phyloP scores from a whole-genome alignment of 2,888 invertebrate species.

The Athrips mouffetella region DNA sequence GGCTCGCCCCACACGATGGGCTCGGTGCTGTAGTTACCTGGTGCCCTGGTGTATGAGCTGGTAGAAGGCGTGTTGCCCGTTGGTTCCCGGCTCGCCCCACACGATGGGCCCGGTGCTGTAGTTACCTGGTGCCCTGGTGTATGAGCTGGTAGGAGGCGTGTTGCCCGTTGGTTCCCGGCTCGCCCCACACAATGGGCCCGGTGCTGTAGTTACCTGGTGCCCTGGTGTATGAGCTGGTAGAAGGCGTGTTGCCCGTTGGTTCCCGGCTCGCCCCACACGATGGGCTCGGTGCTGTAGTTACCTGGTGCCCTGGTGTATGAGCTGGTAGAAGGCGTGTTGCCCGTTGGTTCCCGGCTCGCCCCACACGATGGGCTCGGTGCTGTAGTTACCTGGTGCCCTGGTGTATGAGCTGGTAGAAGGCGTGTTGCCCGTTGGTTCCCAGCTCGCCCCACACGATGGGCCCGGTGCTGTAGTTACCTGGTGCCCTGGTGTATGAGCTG shows the following conservation, averaged over 20 bases:
- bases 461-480: slow-evolving; percentile 81
- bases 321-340: slow-evolving; percentile 99
- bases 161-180: too few species aligned
- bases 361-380: slow-evolving; percentile 92
- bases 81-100: too few species aligned
- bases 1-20: too few species aligned
- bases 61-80: too few species aligned
- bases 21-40: too few species aligned
- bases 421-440: slow-evolving; percentile 99
- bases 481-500: slow-evolving; percentile 97
- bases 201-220: slow-evolving; percentile 65
- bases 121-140: too few species aligned
- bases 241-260: slow-evolving; percentile 99
- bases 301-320: slow-evolving; percentile 93
- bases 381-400: slow-evolving; percentile 85
- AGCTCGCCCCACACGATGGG: slow-evolving; percentile 98
- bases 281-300: slow-evolving; percentile 84
- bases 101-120: too few species aligned
- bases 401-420: slow-evolving; percentile 99
- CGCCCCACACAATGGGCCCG: too few species aligned
- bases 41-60: too few species aligned
- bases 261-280: slow-evolving; percentile 98
- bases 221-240: slow-evolving; percentile 99
- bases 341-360: slow-evolving; percentile 99
- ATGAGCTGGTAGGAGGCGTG: too few species aligned